Conservation (phyloP, 2,113 vertebrate genomes). For the Columba livia region DNA sequence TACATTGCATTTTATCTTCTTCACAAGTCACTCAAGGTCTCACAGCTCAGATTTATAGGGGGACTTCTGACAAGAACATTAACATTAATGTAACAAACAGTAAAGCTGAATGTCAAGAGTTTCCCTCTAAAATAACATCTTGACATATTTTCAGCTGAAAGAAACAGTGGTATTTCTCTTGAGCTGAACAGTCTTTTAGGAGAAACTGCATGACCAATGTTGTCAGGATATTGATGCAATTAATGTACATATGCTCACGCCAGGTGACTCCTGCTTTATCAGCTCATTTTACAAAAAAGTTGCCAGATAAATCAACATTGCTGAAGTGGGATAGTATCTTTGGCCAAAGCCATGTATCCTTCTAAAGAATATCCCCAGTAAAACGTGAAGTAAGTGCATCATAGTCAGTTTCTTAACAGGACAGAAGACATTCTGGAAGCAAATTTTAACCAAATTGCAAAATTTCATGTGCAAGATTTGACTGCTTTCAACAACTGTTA, state of each 20-base stretch:
- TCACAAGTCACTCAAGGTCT: slow-evolving; percentile 7
- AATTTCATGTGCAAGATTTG: not conserved
- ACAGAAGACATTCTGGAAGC: not conserved
- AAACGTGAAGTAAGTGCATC: not conserved
- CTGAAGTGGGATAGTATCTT: not conserved
- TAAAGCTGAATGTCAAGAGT: slow-evolving; percentile 27
- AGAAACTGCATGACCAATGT: not conserved
- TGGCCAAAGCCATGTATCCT: not conserved
- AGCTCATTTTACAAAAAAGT: not conserved
- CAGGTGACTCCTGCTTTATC: slow-evolving; percentile 12
- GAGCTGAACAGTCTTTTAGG: not conserved
- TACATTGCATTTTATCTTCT: not conserved
- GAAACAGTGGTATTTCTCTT: not conserved
- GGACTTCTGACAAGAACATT: slow-evolving; percentile 10
- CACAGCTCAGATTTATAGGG: slow-evolving; percentile 10
- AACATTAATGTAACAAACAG: not conserved
- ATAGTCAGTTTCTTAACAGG: not conserved
- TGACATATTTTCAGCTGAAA: slow-evolving; percentile 23
- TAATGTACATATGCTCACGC: not conserved
- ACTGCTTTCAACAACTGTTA: not conserved
- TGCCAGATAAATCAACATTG: not conserved
- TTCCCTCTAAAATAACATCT: slow-evolving; percentile 3
- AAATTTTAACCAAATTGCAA: not conserved
- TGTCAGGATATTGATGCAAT: not conserved
- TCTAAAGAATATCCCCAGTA: not conserved